Conservation (phyloP, 2,888 invertebrate species). For the Meteorus colon region DNA sequence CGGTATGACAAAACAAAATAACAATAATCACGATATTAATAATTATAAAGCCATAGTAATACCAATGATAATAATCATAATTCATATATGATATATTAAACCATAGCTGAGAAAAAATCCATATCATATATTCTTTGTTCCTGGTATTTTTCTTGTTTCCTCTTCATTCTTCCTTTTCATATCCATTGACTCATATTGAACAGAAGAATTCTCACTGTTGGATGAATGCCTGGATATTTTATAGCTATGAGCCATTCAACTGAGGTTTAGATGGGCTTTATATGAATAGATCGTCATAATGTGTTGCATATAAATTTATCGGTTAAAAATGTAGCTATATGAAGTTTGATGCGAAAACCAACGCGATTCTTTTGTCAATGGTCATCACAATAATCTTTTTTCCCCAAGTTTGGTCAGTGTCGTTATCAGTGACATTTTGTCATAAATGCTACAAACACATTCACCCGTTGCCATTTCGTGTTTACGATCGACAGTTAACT, state of each 20-base stretch:
- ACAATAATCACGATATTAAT: constrained; percentile 5
- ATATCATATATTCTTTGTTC: not conserved
- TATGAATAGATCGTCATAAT: not conserved
- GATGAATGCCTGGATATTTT: constrained; percentile 12
- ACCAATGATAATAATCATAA: not conserved
- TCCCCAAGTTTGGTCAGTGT: not conserved
- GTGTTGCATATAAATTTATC: not conserved
- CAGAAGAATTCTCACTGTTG: not conserved
- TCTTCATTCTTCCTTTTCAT: not conserved
- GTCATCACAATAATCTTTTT: not conserved
- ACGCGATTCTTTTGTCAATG: not conserved
- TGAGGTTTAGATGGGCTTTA: not conserved
- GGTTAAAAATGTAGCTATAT: not conserved
- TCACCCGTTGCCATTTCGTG: not conserved
- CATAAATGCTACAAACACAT: not conserved
- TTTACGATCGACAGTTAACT: constrained; percentile 23
- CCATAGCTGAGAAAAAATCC: constrained; percentile 13
- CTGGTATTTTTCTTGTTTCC: not conserved
- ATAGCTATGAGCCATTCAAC: not conserved
- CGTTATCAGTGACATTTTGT: constrained; percentile 11
- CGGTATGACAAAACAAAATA: constrained; percentile 76
- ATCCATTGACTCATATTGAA: not conserved
- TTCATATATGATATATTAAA: not conserved
- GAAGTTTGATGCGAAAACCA: not conserved
- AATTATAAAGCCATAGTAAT: no score